Conservation (phyloP, 1,140 invertebrate species). For the Scaptomyza hsui region DNA sequence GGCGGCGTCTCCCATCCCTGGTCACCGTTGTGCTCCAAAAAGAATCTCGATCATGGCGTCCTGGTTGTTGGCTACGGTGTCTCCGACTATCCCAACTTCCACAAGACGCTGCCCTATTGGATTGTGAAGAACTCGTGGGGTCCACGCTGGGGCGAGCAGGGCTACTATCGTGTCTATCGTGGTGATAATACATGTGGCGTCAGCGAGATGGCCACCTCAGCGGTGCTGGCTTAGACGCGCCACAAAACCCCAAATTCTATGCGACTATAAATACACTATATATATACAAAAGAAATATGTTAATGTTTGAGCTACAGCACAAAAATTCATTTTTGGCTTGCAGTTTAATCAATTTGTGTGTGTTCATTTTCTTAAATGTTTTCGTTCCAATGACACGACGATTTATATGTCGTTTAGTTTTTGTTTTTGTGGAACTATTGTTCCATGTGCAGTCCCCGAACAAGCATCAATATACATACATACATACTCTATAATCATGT, state of each 20-base stretch:
- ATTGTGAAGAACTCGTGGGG: constrained; percentile 98
- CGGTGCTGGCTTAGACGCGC: constrained; percentile 85
- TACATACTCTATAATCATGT: constrained; percentile 47
- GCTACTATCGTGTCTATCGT: constrained; percentile 97
- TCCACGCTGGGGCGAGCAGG: constrained; percentile 91
- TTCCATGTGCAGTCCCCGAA: constrained; percentile 8
- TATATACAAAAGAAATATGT: constrained; percentile 22
- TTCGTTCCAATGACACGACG: constrained; percentile 14
- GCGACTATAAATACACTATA: constrained; percentile 28
- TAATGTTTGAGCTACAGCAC: constrained; percentile 50
- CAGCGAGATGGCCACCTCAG: constrained; percentile 95
- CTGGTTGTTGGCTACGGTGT: constrained; percentile 96
- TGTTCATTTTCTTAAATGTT: too few species aligned
- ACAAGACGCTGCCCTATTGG: constrained; percentile 95
- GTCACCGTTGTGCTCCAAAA: constrained; percentile 93
- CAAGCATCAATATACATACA: constrained; percentile 18
- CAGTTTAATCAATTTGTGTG: constrained; percentile 42
- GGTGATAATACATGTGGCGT: constrained; percentile 98
- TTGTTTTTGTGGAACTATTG: constrained; percentile 18
- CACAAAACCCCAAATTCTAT: constrained; percentile 2
- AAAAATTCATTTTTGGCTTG: constrained; percentile 34
- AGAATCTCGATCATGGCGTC: constrained; percentile 95
- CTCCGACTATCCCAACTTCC: constrained; percentile 91
- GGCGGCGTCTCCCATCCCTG: constrained; percentile 98
- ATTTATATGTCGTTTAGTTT: constrained; percentile 25